Conservation (phyloP, 1,140 invertebrate species). For the Lasioglossum albipes region DNA sequence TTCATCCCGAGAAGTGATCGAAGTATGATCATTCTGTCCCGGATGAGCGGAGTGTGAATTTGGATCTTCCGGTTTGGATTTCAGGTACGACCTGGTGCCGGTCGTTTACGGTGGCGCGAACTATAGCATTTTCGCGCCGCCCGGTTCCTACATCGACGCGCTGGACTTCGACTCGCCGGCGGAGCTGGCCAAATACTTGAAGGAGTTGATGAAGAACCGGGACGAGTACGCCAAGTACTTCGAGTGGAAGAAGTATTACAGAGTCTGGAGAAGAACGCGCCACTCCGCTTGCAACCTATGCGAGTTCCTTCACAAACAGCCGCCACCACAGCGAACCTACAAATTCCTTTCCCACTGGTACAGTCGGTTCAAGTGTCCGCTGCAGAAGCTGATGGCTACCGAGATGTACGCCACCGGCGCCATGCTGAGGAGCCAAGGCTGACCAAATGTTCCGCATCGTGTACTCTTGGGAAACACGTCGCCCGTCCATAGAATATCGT, state of each 20-base stretch:
- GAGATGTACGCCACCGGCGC: slow-evolving; percentile 31
- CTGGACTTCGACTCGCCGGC: slow-evolving; percentile 79
- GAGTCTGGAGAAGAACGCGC: slow-evolving; percentile 9
- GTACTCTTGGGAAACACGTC: too few relatives aligned
- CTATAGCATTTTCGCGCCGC: slow-evolving; percentile 80
- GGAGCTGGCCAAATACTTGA: slow-evolving; percentile 80
- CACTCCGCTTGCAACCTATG: slow-evolving; percentile 65
- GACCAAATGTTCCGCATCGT: neutral
- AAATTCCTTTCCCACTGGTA: slow-evolving; percentile 65
- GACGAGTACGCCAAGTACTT: slow-evolving; percentile 80
- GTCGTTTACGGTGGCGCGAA: slow-evolving; percentile 82
- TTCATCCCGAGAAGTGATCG: too few relatives aligned
- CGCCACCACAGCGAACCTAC: slow-evolving; percentile 40
- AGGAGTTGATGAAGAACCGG: slow-evolving; percentile 75
- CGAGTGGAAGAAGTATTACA: slow-evolving; percentile 79
- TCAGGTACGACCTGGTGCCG: slow-evolving; percentile 77
- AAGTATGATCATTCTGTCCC: too few relatives aligned
- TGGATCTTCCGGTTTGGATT: slow-evolving; percentile 14
- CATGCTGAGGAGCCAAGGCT: neutral
- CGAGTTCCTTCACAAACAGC: slow-evolving; percentile 55
- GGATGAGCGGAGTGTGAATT: too few relatives aligned
- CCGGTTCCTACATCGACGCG: slow-evolving; percentile 83
- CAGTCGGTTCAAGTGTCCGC: slow-evolving; percentile 54
- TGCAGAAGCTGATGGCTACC: slow-evolving; percentile 50
- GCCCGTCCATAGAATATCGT: too few relatives aligned